Percentiles rank a stretch among this genome's conserved stretches.
Evolutionary conservation across 2,888 invertebrate species (phyloP).

Genomic region (Uloborus plumipes): DNA sequence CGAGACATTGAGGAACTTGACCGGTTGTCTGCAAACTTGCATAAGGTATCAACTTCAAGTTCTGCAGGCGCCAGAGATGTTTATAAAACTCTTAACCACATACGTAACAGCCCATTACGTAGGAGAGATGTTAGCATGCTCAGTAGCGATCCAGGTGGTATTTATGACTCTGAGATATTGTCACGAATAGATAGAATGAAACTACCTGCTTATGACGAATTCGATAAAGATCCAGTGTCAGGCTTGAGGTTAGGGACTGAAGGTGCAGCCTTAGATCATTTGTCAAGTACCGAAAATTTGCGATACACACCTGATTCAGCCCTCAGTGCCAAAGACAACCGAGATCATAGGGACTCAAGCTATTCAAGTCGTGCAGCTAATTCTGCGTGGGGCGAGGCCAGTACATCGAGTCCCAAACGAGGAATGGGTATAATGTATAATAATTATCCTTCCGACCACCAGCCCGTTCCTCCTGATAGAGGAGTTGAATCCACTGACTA

Average conservation of each 20-base stretch:
- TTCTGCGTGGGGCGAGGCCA: constrained; percentile 40
- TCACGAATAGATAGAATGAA: constrained; percentile 16
- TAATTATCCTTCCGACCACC: neutral
- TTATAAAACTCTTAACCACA: constrained; percentile 42
- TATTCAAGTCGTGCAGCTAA: constrained; percentile 1
- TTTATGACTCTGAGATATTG: constrained; percentile 13
- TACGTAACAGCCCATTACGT: constrained; percentile 45
- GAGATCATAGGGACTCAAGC: constrained; percentile 16
- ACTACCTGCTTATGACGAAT: constrained; percentile 45
- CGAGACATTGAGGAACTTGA: constrained; percentile 81
- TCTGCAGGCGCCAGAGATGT: constrained; percentile 31
- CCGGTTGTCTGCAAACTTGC: constrained; percentile 50
- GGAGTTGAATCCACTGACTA: constrained; percentile 23
- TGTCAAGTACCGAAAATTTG: constrained; percentile 25
- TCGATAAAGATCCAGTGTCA: constrained; percentile 12
- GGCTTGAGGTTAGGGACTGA: neutral
- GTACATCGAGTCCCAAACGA: constrained; percentile 22
- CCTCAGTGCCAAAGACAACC: constrained; percentile 36
- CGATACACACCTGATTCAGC: constrained; percentile 42
- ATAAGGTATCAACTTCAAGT: constrained; percentile 39
- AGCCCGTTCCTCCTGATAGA: constrained; percentile 8
- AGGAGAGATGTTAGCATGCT: constrained; percentile 9
- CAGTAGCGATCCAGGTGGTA: constrained; percentile 4
- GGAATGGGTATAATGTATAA: constrained; percentile 25
- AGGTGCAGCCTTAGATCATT: neutral